phyloP scores from a whole-genome alignment of 2,888 invertebrate species.

The Oeneis ivallda region DNA sequence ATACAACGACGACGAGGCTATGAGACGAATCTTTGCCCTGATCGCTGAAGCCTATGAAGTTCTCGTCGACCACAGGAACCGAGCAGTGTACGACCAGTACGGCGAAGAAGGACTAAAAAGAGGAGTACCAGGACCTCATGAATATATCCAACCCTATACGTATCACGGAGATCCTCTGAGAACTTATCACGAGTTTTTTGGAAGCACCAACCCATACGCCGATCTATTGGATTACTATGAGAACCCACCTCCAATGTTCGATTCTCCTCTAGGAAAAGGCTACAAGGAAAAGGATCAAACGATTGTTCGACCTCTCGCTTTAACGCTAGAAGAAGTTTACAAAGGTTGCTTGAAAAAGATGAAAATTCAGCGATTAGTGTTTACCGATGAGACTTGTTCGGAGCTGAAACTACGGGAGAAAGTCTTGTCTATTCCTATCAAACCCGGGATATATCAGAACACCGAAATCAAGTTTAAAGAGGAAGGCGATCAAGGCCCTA shows the following conservation, averaged over 20 bases:
- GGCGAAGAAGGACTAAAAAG: slow-evolving; percentile 93
- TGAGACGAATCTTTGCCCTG: slow-evolving; percentile 80
- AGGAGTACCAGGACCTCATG: slow-evolving; percentile 86
- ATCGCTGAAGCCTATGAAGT: slow-evolving; percentile 92
- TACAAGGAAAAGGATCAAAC: slow-evolving; percentile 83
- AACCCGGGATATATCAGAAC: slow-evolving; percentile 87
- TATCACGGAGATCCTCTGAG: slow-evolving; percentile 90
- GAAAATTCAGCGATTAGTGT: slow-evolving; percentile 88
- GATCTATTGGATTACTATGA: slow-evolving; percentile 86
- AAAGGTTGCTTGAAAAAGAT: slow-evolving; percentile 91
- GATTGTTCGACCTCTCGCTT: slow-evolving; percentile 71
- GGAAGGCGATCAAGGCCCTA: slow-evolving; percentile 90
- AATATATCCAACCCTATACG: slow-evolving; percentile 86
- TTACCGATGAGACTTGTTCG: slow-evolving; percentile 83
- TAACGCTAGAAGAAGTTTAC: slow-evolving; percentile 82
- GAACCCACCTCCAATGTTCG: slow-evolving; percentile 84
- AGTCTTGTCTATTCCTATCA: slow-evolving; percentile 87
- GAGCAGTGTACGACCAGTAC: slow-evolving; percentile 93
- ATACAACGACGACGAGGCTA: slow-evolving; percentile 68
- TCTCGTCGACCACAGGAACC: slow-evolving; percentile 83
- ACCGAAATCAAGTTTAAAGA: slow-evolving; percentile 88
- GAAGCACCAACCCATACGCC: slow-evolving; percentile 90
- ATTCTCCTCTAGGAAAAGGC: slow-evolving; percentile 82
- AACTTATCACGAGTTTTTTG: slow-evolving; percentile 91
- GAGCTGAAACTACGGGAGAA: slow-evolving; percentile 86